phyloP scores from a whole-genome alignment of 2,113 vertebrate genomes.

The Ailuropoda melanoleuca region DNA sequence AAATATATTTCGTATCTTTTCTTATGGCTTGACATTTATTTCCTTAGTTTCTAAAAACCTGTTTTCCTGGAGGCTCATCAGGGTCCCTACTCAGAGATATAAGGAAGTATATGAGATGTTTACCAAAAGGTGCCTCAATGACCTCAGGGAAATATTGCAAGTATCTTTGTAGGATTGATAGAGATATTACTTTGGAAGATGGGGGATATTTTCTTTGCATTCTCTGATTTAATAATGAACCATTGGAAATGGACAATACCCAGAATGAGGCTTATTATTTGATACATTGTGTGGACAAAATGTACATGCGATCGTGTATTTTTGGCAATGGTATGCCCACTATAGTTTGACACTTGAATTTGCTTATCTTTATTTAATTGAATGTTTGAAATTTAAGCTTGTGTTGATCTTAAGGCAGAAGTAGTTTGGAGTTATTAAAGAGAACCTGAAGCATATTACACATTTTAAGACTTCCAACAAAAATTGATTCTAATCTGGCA shows the following conservation, averaged over 20 bases:
- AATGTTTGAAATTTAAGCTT: not conserved
- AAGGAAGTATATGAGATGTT: not conserved
- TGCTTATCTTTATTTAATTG: not conserved
- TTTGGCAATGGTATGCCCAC: not conserved
- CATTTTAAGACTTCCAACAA: not conserved
- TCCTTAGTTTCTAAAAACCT: not conserved
- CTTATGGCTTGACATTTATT: conserved; percentile 35
- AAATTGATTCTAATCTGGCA: not conserved
- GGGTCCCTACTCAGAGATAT: not conserved
- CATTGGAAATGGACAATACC: not conserved
- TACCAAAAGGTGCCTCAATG: not conserved
- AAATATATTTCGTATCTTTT: conserved; percentile 54
- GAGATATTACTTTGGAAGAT: not conserved
- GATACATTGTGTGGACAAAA: not conserved
- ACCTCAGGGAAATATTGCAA: not conserved
- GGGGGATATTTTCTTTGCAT: not conserved
- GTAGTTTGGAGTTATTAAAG: not conserved
- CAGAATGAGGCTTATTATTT: not conserved
- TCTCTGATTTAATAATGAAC: not conserved
- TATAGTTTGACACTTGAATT: not conserved
- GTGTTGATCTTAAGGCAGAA: not conserved
- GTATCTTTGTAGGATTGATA: not conserved
- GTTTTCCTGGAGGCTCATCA: not conserved
- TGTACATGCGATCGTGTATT: not conserved
- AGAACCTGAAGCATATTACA: not conserved